Base-by-base conservation (phyloP, 2,888 invertebrate species). In the Cactoblastis cactorum region DNA sequence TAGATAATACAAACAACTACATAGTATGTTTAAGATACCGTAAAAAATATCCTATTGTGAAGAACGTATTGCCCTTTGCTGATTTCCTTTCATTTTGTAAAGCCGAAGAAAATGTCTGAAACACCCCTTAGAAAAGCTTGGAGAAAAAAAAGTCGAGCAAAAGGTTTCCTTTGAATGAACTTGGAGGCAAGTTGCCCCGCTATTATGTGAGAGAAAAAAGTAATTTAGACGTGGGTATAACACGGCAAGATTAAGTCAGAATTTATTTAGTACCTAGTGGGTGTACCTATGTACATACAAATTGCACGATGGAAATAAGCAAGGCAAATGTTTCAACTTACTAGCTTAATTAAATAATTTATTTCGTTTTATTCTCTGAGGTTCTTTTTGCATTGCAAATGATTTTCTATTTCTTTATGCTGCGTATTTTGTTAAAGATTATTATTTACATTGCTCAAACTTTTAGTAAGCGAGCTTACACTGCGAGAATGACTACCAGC, bases 101-200 rank as follows among this genome's bases (percentile, higher is more conserved):
- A 69, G 63, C 58, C 54, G 60, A 65, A 64, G 56, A 66, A 69
- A 67, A 64, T 53, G 60, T 68, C 64, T 62, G 58, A 62, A 63
- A 59, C 59, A 61, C 61, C 59, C 53, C 54, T 51, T 52, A 5
- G 58, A 55, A 67, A 73, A 71, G 69, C 72, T 68, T 61, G 61
- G 62, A 65, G 69, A 66, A 68, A 65, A 59, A 63, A 68, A 75
- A 77, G 77, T 55, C 54, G 53, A 73, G 80, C 78, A 60, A 73
- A 73, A 76, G 76, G 76, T 78, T 69, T 71, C 65, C 73, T 80
- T 74, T 74, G 71, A 74, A 70, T 71, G 67, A 74, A 73, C 70
- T 70, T 62, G 56, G 65, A 59, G 52, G 43, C 49, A 61, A 62
- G 56, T 63, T 55, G 52, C 61, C 56, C 55, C 53, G 59, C 62